Evolutionary conservation across 1,140 invertebrate species (phyloP), one percentile per base, ranked within the genome.

Genomic region (Drosophila chauvacae): DNA sequence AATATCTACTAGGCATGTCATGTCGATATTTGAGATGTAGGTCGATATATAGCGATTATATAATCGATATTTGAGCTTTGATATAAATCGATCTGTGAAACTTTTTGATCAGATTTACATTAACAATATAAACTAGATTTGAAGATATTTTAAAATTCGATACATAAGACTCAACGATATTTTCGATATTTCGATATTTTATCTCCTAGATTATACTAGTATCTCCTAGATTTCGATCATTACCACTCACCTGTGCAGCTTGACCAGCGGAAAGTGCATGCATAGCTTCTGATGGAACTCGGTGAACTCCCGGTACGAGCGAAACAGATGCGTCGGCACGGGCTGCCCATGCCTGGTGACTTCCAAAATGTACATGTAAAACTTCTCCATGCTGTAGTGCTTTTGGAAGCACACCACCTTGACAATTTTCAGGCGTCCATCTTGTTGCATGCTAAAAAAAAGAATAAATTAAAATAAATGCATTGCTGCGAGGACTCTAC

Each of bases 231-330:
- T 11, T 4, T 45, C 14, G 2, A 20, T 20, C 2, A 14, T 13
- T 1, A 45, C 14, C 35, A 56, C 94, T 94, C 93, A 97, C 96
- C 96, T 97, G 92, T 96, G 95, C 57, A 97, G 95, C 92, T 96
- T 97, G 28, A 97, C 97, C 60, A 98, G 94, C 2, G 98, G 98
- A 94, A 98, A 99, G 90, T 97, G 96, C 60, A 97, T 94, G 87
- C 97, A 97, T 7, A 99, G 93, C 93, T 99, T 99, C 88, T 98
- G 96, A 92, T 99, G 97, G 64, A 99, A 96, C 93, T 99, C 98
- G 18, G 96, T 96, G 93, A 99, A 99, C 93, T 99, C 98, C 82
- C 97, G 97, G 93, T 98, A 99, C 1, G 97, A 97, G 58, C 98
- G 95, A 92, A 98, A 98, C 35, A 99, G 93, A 88, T 97, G 96